A percentile compares a stretch with the other conserved stretches of the same genome.
Evolutionary conservation across 64 coral and sea anemone genomes (phyloP).

Genomic region (Actinia tenebrosa): DNA sequence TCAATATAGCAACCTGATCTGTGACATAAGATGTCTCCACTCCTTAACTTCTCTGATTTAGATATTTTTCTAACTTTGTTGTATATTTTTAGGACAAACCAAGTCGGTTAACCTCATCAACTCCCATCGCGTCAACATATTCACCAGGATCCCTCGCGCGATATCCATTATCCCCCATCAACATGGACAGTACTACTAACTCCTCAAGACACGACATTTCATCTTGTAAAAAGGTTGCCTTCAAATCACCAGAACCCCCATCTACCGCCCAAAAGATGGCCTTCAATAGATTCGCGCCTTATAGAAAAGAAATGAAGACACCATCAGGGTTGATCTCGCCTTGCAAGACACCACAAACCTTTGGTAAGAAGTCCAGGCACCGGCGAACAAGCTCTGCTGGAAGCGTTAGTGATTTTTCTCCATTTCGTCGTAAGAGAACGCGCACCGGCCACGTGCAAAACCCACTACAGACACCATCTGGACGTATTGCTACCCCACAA

Average conservation of each 20-base stretch:
- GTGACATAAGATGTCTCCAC: too few species aligned
- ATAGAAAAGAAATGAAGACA: constrained; percentile 9
- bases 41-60: too few species aligned
- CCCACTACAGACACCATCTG: constrained; percentile 19
- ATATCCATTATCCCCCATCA: constrained; percentile 34
- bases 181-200: not conserved
- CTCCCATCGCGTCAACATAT: constrained; percentile 20
- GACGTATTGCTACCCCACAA: constrained; percentile 10
- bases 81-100: not conserved
- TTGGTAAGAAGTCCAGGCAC: not conserved
- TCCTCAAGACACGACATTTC: not conserved
- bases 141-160: constrained; percentile 4
- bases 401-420: not conserved
- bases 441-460: not conserved
- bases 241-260: constrained; percentile 13
- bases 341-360: not conserved
- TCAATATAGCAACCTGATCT: too few species aligned
- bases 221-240: constrained; percentile 26
- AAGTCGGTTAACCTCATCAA: constrained; percentile 7
- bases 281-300: not conserved
- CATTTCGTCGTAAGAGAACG: constrained; percentile 11
- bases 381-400: constrained; percentile 10
- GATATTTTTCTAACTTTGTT: not conserved
- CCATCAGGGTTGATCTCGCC: constrained; percentile 35
- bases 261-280: not conserved